phyloP scores from a whole-genome alignment of 2,888 invertebrate species.

The Tetranychus truncatus region DNA sequence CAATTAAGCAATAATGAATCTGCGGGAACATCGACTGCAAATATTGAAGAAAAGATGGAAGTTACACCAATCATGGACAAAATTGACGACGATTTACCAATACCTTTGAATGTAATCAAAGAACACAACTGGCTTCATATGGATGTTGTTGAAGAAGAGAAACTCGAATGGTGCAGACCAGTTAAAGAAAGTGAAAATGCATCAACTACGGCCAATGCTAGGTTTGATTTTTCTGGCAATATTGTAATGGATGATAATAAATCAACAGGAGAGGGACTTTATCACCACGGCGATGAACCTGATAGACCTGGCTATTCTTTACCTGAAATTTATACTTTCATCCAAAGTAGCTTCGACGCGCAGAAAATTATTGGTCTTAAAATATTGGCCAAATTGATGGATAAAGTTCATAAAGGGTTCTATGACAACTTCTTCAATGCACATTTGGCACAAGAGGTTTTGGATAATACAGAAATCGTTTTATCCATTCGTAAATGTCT shows the following conservation, averaged over 20 bases:
- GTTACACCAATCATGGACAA: not conserved
- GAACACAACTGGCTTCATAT: constrained; percentile 20
- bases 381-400: constrained; percentile 17
- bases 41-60: not conserved
- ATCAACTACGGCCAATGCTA: not conserved
- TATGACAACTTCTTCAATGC: constrained; percentile 19
- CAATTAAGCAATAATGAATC: not conserved
- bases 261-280: constrained; percentile 16
- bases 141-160: constrained; percentile 21
- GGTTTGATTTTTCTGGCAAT: constrained; percentile 20
- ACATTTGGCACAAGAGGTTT: constrained; percentile 12
- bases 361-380: constrained; percentile 20
- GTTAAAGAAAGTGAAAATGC: not conserved
- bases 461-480: constrained; percentile 16
- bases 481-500: constrained; percentile 15
- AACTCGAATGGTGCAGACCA: constrained; percentile 19
- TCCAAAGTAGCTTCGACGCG: constrained; percentile 18
- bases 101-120: constrained; percentile 14
- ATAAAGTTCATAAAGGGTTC: constrained; percentile 15
- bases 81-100: constrained; percentile 15
- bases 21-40: not conserved
- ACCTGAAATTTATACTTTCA: constrained; percentile 18
- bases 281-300: constrained; percentile 20
- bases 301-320: constrained; percentile 21
- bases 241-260: constrained; percentile 8